Evolutionary conservation across 1,140 invertebrate species (phyloP).

Genomic region (Diachasmimorpha longicaudata): DNA sequence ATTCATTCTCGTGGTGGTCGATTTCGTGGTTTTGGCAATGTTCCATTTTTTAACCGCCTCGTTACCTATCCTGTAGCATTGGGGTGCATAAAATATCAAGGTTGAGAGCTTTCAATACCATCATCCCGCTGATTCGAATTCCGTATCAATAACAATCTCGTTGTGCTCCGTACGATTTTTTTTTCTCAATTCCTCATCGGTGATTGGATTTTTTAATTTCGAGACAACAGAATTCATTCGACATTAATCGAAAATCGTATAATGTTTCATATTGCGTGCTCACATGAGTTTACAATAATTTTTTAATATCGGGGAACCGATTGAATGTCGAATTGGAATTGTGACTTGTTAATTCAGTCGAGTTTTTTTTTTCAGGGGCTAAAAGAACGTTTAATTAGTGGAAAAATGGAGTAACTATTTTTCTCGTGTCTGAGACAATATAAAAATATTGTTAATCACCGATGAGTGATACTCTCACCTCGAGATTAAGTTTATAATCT

Average conservation of each 20-base stretch:
- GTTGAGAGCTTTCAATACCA: not conserved
- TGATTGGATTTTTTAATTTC: not conserved
- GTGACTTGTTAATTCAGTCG: too few relatives aligned
- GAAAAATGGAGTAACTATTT: too few relatives aligned
- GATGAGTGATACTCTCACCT: too few relatives aligned
- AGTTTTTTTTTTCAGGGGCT: too few relatives aligned
- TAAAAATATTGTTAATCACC: too few relatives aligned
- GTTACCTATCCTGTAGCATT: not conserved
- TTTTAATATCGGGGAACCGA: too few relatives aligned
- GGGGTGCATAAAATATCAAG: not conserved
- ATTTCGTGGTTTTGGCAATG: constrained; percentile 30
- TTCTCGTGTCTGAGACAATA: too few relatives aligned
- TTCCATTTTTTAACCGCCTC: constrained; percentile 20
- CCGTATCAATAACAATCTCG: not conserved
- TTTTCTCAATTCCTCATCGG: not conserved
- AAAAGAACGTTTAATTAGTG: too few relatives aligned
- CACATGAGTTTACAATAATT: too few relatives aligned
- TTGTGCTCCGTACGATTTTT: not conserved
- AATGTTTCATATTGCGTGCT: too few relatives aligned
- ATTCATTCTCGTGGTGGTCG: constrained; percentile 34
- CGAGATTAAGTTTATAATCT: not conserved
- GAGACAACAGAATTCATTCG: not conserved
- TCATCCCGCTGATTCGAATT: not conserved
- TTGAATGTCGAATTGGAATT: too few relatives aligned
- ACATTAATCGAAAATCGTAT: too few relatives aligned